These are phyloP conservation scores for Phoebastria nigripes DNA, from an alignment of 2,797 vertebrate genomes.

Conservation along the genomic window DNA sequence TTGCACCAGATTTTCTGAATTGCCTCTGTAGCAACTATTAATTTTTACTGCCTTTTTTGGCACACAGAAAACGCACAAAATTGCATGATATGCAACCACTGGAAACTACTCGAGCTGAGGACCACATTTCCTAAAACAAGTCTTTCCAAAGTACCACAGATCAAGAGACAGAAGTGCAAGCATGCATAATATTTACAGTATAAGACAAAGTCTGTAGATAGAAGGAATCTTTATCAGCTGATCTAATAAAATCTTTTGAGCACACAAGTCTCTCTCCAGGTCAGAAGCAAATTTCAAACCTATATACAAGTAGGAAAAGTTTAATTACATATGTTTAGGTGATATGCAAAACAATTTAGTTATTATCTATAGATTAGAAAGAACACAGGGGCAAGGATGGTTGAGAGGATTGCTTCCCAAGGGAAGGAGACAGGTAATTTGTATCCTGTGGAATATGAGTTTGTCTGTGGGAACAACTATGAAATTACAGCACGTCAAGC, in stretches of 20 bases:
- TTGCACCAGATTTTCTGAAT: not conserved
- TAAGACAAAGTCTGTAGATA: not conserved
- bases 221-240: not conserved
- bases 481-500: not conserved
- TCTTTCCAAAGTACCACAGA: not conserved
- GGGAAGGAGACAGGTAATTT: not conserved
- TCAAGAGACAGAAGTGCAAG: not conserved
- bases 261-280: not conserved
- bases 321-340: not conserved
- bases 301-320: not conserved
- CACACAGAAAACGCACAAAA: not conserved
- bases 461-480: not conserved
- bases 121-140: not conserved
- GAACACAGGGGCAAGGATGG: rapidly evolving
- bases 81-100: not conserved
- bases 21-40: not conserved
- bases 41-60: not conserved
- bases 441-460: not conserved
- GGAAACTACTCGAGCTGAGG: not conserved
- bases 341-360: not conserved
- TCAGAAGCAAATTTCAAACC: not conserved
- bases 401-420: not conserved
- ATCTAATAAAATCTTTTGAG: not conserved
- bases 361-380: not conserved
- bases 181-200: not conserved